A percentile compares a stretch with the other conserved stretches of the same genome.
These are phyloP conservation scores for Drosophila diplacantha DNA, from an alignment of 2,888 invertebrate species.

Conservation along the genomic window DNA sequence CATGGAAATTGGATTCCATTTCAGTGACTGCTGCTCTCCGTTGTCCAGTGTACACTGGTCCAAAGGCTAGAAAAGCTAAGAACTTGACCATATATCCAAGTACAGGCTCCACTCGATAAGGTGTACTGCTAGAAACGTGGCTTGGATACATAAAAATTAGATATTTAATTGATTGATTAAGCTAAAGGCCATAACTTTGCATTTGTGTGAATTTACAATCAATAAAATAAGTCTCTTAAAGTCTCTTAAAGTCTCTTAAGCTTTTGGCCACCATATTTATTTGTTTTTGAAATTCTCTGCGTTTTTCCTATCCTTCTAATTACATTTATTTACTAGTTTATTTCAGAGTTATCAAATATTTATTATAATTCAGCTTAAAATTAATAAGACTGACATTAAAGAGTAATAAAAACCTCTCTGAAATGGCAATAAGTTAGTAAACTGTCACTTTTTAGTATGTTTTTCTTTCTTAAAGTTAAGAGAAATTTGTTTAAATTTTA, in stretches of 20 bases:
- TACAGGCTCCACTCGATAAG: neutral
- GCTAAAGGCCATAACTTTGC: too few relatives aligned
- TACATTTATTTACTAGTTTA: neutral
- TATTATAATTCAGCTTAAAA: too few relatives aligned
- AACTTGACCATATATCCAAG: neutral
- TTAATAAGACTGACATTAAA: neutral
- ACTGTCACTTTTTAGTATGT: neutral
- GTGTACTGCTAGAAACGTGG: neutral
- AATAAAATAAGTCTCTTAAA: too few relatives aligned
- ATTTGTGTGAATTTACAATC: too few relatives aligned
- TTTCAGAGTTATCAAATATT: neutral
- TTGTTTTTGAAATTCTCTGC: too few relatives aligned
- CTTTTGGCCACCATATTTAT: too few relatives aligned
- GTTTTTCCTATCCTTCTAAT: too few relatives aligned
- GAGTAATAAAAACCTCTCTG: neutral
- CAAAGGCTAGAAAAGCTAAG: too few relatives aligned
- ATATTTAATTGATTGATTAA: too few relatives aligned
- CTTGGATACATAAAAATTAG: too few relatives aligned
- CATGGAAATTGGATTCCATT: slow-evolving; percentile 61
- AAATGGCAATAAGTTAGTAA: neutral
- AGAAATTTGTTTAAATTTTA: neutral
- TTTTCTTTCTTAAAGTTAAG: neutral
- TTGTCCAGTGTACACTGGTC: slow-evolving; percentile 9
- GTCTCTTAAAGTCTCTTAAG: too few relatives aligned
- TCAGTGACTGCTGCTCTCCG: slow-evolving; percentile 37